phyloP scores from a whole-genome alignment of 2,113 vertebrate genomes.

The Herpailurus yagouaroundi region DNA sequence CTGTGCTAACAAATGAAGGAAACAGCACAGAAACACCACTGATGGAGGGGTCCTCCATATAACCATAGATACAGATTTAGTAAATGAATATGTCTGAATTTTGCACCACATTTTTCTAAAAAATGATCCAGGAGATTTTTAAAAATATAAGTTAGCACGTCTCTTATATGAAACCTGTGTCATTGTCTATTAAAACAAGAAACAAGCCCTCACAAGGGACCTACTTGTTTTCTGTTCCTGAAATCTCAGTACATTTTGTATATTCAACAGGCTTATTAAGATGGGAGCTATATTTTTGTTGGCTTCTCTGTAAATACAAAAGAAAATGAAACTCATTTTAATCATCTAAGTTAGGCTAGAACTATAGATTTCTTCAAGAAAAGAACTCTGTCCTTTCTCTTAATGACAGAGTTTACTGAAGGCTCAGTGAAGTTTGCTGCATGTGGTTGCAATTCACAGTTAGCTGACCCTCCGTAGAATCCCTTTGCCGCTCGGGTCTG shows the following conservation, averaged over 20 bases:
- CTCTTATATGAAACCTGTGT: not conserved
- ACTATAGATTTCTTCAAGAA: not conserved
- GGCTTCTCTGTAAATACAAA: not conserved
- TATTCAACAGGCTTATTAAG: not conserved
- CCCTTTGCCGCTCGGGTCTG: not conserved
- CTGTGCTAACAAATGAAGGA: not conserved
- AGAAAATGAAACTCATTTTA: not conserved
- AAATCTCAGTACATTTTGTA: not conserved
- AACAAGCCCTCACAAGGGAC: not conserved
- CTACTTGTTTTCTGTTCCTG: too few relatives aligned
- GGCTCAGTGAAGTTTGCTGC: not conserved
- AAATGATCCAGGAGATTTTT: not conserved
- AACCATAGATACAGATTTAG: not conserved
- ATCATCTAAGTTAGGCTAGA: not conserved
- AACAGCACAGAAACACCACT: fast-evolving
- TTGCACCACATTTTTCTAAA: not conserved
- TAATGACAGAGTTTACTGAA: not conserved
- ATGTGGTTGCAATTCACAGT: not conserved
- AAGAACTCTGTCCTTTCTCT: not conserved
- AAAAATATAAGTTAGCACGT: not conserved
- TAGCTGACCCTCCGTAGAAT: fast-evolving
- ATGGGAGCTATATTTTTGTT: not conserved
- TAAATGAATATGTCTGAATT: not conserved
- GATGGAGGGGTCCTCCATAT: not conserved
- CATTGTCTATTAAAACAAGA: not conserved